A percentile compares a stretch with the other conserved stretches of the same genome.
Conservation (phyloP, 1,140 invertebrate genomes). For the Heliothis virescens region DNA sequence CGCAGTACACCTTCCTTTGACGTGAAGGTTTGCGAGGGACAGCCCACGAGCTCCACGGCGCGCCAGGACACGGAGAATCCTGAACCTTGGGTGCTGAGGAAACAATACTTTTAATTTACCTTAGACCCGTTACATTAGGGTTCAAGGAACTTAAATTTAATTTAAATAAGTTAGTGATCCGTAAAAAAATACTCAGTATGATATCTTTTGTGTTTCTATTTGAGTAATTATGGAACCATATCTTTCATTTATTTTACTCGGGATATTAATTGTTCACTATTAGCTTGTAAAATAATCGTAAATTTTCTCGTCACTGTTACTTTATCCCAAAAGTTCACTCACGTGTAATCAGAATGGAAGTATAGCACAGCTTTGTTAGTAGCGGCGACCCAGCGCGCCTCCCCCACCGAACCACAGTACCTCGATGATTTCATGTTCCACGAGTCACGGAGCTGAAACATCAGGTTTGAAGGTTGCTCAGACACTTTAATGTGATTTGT, state of each 20-base stretch:
- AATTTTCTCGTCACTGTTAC: too few relatives aligned
- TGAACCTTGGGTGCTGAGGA: conserved; percentile 84
- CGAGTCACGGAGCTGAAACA: conserved; percentile 72
- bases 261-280: too few relatives aligned
- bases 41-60: conserved; percentile 89
- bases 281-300: too few relatives aligned
- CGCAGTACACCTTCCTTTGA: conserved; percentile 87
- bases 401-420: conserved; percentile 87
- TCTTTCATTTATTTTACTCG: too few relatives aligned
- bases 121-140: not conserved
- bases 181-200: too few relatives aligned
- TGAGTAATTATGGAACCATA: too few relatives aligned
- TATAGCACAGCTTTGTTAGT: conserved; percentile 87
- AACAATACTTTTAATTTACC: conserved; percentile 1
- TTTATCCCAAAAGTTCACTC: conserved; percentile 31
- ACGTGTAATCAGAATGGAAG: conserved; percentile 91
- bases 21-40: conserved; percentile 88
- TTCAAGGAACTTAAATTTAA: not conserved
- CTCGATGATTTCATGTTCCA: conserved; percentile 75
- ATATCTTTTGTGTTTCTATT: too few relatives aligned
- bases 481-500: too few relatives aligned
- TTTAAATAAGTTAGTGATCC: too few relatives aligned
- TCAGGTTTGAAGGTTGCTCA: not conserved
- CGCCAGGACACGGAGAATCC: conserved; percentile 90
- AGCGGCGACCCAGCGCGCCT: conserved; percentile 87